Base-by-base conservation (phyloP, 2,113 vertebrate genomes). In the Halcyon malimbica region DNA sequence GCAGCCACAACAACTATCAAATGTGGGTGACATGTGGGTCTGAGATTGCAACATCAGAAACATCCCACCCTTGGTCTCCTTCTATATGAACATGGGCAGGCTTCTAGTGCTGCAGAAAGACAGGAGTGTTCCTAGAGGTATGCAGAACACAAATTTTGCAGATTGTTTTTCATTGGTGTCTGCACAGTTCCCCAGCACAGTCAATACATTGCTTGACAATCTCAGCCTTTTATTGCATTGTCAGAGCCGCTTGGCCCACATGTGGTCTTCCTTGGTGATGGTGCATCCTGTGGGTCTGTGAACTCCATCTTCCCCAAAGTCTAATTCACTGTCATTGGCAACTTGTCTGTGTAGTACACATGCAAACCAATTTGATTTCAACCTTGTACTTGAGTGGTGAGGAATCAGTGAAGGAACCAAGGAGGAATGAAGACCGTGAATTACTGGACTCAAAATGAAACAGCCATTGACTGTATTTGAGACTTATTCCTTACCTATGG, bases 291-390 rank as follows among this genome's bases (percentile, higher is more conserved):
- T 41, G 54, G 28, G 29, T 35, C 25, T 16, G 1, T 39, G 51
- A 10, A 18, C 25, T 20, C 13, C 41, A 18, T 26, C 60, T 70
- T 83, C 33, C 16, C 33, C 26, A 20, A 50, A n/a, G 28, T 54
- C 46, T 21, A 50, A 26, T 17, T 48, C 29, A 68, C 20, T 24
- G 23, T 4, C 8, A 5, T 31, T 46, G 31, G 25, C 56, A 87
- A 26, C 12, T 10, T 0, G 1, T 46, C 23, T 33, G 10, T 44
- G 16, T 17, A 35, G 28, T 26, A n/a, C 11, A 29, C 2, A 3
- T 20, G 25, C 21, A 59, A 78, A 19, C 3, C 25, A 67, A 5
- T 1, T 39, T 64, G 31, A 42, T 90, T 75, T 81, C 65, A 56
- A n/a, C 5, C 26, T 51, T 46, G 21, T 5, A 48, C 46, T 63